Conservation (phyloP, 2,113 vertebrate species). For the Sapajus apella region DNA sequence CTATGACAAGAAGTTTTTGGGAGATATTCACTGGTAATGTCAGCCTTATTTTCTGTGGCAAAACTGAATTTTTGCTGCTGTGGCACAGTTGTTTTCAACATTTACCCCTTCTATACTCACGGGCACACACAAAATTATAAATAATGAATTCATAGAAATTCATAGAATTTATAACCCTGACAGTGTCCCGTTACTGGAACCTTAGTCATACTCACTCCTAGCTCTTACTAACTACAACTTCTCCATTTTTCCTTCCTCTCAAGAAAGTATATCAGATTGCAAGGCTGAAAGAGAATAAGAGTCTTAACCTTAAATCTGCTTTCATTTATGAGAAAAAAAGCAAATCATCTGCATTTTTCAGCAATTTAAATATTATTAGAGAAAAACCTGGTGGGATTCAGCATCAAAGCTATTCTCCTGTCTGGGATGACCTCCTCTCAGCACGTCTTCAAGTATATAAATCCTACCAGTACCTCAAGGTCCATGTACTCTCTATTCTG, state of each 20-base stretch:
- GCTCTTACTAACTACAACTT: neutral
- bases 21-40: neutral
- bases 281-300: neutral
- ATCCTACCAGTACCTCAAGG: neutral
- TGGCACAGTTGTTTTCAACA: neutral
- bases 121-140: neutral
- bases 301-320: constrained; percentile 2
- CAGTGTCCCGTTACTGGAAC: neutral
- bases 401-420: neutral
- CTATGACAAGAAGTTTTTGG: neutral
- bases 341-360: constrained; percentile 9
- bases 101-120: neutral
- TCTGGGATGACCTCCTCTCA: neutral
- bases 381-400: constrained; percentile 11
- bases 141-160: neutral
- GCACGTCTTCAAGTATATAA: neutral
- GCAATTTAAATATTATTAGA: constrained; percentile 41
- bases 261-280: neutral
- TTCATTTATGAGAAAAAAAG: neutral
- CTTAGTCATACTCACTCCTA: neutral
- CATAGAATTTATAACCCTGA: neutral
- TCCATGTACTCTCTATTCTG: neutral
- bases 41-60: neutral
- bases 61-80: neutral
- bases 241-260: neutral